A percentile compares a stretch with the other conserved stretches of the same genome.
These are phyloP conservation scores for Gymnopithys bicolor DNA, from an alignment of 2,797 vertebrate genomes.

Conservation along the genomic window DNA sequence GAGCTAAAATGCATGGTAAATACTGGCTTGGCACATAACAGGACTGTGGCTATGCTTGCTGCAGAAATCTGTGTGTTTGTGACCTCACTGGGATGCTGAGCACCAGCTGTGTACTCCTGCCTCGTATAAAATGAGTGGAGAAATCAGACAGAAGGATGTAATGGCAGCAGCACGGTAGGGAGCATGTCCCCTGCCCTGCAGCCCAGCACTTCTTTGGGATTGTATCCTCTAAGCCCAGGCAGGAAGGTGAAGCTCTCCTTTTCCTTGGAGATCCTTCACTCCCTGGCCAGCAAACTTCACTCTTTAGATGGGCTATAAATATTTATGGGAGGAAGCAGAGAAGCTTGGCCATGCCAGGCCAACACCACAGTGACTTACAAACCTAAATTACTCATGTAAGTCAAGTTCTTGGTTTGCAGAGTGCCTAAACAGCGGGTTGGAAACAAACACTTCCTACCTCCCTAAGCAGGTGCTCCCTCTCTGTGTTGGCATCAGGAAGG, in stretches of 20 bases:
- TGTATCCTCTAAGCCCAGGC: neutral
- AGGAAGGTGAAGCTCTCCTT: neutral
- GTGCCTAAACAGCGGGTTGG: neutral
- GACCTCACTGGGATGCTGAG: neutral
- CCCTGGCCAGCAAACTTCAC: rapidly evolving
- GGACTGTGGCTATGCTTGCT: rapidly evolving
- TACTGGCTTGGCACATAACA: neutral
- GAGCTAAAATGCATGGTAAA: neutral
- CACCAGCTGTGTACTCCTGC: neutral
- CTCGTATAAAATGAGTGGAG: neutral
- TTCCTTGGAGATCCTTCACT: rapidly evolving
- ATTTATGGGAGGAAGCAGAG: neutral
- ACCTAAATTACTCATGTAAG: neutral
- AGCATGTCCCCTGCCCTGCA: neutral
- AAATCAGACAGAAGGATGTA: neutral
- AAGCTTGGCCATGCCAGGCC: neutral
- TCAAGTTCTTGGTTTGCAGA: neutral
- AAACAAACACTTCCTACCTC: neutral
- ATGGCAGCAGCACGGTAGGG: neutral
- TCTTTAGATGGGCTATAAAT: neutral
- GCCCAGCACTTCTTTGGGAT: neutral
- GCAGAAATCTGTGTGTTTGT: neutral
- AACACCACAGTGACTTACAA: neutral
- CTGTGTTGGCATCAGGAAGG: neutral
- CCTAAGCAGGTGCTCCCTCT: neutral